Base-by-base conservation (phyloP, 1,140 invertebrate genomes). In the Leucophenga varia region DNA sequence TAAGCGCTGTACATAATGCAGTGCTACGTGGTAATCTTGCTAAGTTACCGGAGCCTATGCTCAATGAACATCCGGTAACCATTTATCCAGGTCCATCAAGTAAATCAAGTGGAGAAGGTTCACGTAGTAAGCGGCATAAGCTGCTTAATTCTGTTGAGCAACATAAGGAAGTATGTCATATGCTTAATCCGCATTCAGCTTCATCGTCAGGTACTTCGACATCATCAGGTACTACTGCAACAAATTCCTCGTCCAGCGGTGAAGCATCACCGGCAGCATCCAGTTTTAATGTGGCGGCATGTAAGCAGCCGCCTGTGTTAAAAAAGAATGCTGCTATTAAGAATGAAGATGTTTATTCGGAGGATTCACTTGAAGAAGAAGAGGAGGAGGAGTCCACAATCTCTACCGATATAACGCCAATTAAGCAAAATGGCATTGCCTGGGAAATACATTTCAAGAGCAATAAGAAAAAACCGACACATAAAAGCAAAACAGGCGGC, bases 351-450 rank as follows among this genome's bases (percentile, higher is more conserved):
- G 85, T 86, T 46, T 90, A 90, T 68, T 90, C 88, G 4, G 89
- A 91, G 69, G 88, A 91, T 69, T 90, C 88, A 3, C 67, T 90
- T 37, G 89, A 91, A 69, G 87, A 88, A 31, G 60, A 80, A 59
- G 89, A 91, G 69, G 87, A 88, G 32, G 60, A 80, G 59, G 80
- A 85, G 52, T 82, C 86, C 68, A 39, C 76, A 64, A 49, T 79
- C 75, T 58, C 79, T 77, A 61, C 79, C 79, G 49, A 79, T 78
- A 52, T 77, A 61, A 80, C 79, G 49, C 79, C 79, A 55, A 83
- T 82, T 63, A 90, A 89, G 75, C 80, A 87, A 51, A 83, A 84
- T 58, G 88, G 87, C 55, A 89, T 90, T 34, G 88, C 87, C 42
- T 90, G 87, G 87, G 88, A 90, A 78, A 88, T 91, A 22, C 84